Evolutionary conservation across 23 tunicate genomes (phyloP).

Genomic region (Oikopleura dioica): DNA sequence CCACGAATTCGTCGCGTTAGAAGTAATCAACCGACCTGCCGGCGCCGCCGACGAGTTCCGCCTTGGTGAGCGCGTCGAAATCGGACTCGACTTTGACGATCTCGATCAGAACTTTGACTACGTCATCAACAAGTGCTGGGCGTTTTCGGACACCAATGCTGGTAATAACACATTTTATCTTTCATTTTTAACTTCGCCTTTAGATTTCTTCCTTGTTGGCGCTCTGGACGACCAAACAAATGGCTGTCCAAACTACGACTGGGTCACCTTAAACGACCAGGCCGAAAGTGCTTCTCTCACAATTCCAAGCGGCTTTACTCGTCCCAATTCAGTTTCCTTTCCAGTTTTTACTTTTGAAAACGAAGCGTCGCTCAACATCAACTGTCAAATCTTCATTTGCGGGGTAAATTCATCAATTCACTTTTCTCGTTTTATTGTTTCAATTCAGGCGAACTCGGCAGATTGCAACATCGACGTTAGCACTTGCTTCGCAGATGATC

Average conservation of each 20-base stretch:
- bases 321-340: background rate
- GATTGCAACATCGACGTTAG: background rate
- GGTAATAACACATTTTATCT: constrained; percentile 3
- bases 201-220: constrained; percentile 10
- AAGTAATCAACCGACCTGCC: background rate
- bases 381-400: constrained; percentile 1
- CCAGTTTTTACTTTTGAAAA: constrained; percentile 7
- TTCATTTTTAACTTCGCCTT: no score
- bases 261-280: background rate
- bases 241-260: background rate
- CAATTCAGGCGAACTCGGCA: no score
- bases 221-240: background rate
- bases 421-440: no score
- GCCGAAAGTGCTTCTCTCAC: background rate
- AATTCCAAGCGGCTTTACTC: background rate
- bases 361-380: background rate
- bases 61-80: background rate
- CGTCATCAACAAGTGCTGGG: background rate
- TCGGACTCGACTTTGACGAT: background rate
- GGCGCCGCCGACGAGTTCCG: background rate
- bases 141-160: background rate
- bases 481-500: no score
- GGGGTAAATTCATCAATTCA: no score
- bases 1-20: background rate
- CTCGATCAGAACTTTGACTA: background rate